Evolutionary conservation across 2,797 vertebrate genomes (phyloP).

Genomic region (Muscicapa striata): DNA sequence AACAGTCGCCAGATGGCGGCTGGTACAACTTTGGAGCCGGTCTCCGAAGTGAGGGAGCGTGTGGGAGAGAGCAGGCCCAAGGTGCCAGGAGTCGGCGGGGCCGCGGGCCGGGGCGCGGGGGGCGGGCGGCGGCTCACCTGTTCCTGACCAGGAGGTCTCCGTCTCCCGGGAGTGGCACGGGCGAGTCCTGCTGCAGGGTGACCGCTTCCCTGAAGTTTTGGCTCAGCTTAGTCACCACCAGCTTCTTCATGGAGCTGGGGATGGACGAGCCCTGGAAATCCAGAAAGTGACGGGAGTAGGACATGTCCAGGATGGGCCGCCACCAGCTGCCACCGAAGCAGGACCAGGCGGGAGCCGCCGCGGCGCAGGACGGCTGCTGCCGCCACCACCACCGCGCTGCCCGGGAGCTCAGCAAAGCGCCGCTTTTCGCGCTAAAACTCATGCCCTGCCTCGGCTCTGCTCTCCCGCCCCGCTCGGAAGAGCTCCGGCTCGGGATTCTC

Average conservation of each 20-base stretch:
- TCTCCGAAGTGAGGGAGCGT: not conserved
- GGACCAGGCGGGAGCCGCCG: not conserved
- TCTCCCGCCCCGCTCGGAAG: not conserved
- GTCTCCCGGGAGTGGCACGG: conserved; percentile 89
- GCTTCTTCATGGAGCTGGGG: conserved; percentile 88
- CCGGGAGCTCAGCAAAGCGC: not conserved
- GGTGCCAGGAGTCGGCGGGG: not conserved
- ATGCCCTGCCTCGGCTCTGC: conserved; percentile 8
- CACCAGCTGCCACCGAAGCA: conserved; percentile 40
- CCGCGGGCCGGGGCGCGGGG: not conserved
- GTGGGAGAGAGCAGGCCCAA: conserved; percentile 6
- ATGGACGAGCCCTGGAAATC: conserved; percentile 91
- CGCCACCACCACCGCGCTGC: conserved; percentile 8
- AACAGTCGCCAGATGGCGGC: conserved; percentile 80
- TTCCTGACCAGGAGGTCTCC: conserved; percentile 90
- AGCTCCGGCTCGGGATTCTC: not conserved
- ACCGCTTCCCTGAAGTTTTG: conserved; percentile 88
- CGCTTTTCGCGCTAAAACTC: conserved; percentile 22
- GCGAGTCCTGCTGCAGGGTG: conserved; percentile 73
- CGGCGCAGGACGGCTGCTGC: not conserved
- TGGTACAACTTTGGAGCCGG: conserved; percentile 63
- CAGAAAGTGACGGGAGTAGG: conserved; percentile 92
- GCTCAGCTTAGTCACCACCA: conserved; percentile 88
- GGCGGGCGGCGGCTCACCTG: conserved; percentile 80
- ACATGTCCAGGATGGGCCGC: conserved; percentile 88